Base-by-base conservation (phyloP, 2,113 vertebrate species). In the Larimichthys crocea region DNA sequence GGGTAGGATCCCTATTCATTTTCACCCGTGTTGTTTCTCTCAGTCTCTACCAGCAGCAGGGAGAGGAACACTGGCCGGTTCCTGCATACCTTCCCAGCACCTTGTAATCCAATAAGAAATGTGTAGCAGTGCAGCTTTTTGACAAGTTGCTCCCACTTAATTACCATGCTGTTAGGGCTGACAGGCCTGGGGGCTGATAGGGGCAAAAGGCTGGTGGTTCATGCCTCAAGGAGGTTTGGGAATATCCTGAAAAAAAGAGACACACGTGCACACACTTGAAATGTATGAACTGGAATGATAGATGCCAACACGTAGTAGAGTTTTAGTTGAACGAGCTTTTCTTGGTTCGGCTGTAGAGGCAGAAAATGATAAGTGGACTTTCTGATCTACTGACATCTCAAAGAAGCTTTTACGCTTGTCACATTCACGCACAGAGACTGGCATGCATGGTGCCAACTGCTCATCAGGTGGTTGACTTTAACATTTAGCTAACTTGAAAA, bases 31-130 rank as follows among this genome's bases (percentile, higher is more conserved):
- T 81, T 79, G 84, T 77, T 80, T 76, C 80, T 72, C 69, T 59
- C 63, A 2, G 59, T 64, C 78, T 62, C 62, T 49, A 93, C 91
- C 91, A 92, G 89, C 92, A 46, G 86, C 78, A 19, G 62, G 78
- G 64, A 61, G n/a, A 31, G 74, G 78, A 52, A 55, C 82, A 20
- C 46, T 29, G 22, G 59, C 46, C 10, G 31, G 49, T 20, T 69
- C 74, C 66, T 82, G 87, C 93, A 92, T 95, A 94, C 92, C 89
- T 93, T 74, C 86, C 75, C 83, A 89, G 85, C 83, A 83, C 86
- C 92, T 90, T 95, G 95, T 94, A 95, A 96, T 94, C 93, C 91
- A 95, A 94, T 95, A 95, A 95, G 93, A 95, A 91, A 94, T 94
- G 94, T 96, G 92, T 95, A 84, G 93, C 91, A 22, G 64, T 71